Evolutionary conservation across 2,888 invertebrate species (phyloP), one percentile per base, ranked within the genome.

Genomic region (Leptinotarsa haldemani): DNA sequence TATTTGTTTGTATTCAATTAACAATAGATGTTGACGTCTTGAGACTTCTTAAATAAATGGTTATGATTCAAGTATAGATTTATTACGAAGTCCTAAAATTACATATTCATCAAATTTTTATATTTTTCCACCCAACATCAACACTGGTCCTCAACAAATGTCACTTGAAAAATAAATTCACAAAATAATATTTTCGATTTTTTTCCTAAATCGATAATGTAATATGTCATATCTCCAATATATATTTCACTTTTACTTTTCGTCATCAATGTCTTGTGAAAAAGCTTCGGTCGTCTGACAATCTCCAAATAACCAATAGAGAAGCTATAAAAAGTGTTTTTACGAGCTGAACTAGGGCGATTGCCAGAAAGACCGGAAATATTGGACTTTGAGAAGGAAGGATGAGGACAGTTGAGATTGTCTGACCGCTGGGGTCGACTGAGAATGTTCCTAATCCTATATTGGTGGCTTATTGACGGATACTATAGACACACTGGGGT

Each of bases 281-380:
- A 73, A 66, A 65, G 70, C 72, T 70, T 76, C 48, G n/a, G 50
- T 69, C 75, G 74, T 78, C 77, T 70, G 74, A 73, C 72, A 80
- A 79, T 74, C 69, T 71, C 65, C 74, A 75, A 74, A 77, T 78
- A 80, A 81, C 82, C 80, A 80, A 82, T 81, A 82, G 78, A 75
- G 78, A 79, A 76, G 73, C 79, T 78, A 81, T 81, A 81, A 81
- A 81, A 81, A 79, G 77, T 69, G 77, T 77, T 81, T 81, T 81
- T 79, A 76, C 76, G 76, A 72, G 71, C 74, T 70, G 76, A 79
- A 79, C 76, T 77, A 74, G 77, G 79, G 65, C 74, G 69, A 72
- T 76, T 69, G 70, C 73, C 77, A 74, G 78, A 77, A 80, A 79
- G 79, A 79, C 77, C 78, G 80, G 78, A 81, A 80, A 81, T 81